Percentiles rank a stretch among this genome's conserved stretches.
phyloP scores from a whole-genome alignment of 2,113 vertebrate genomes.

The Solenodon paradoxus region DNA sequence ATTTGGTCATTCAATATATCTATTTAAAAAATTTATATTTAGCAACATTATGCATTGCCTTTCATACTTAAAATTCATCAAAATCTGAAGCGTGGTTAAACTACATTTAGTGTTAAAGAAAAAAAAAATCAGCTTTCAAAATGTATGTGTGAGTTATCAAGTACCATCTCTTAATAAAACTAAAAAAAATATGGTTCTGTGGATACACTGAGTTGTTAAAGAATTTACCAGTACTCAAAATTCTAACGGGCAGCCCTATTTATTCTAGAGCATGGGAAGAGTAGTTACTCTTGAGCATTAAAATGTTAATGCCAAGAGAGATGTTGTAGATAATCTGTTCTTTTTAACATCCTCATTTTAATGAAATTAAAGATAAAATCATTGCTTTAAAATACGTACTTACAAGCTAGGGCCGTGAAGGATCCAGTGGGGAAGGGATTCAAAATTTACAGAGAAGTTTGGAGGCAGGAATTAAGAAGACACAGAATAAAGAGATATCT shows the following conservation, averaged over 20 bases:
- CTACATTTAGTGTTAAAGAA: slow-evolving; percentile 20
- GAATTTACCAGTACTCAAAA: not conserved
- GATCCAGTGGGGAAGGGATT: not conserved
- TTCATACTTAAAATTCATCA: not conserved
- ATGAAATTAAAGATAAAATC: not conserved
- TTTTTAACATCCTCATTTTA: not conserved
- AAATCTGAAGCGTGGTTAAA: not conserved
- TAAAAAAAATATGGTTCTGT: rapidly evolving
- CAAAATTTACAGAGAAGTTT: not conserved
- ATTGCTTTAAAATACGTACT: not conserved
- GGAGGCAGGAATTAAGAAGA: not conserved
- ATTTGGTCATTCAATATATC: not conserved
- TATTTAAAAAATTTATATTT: not conserved
- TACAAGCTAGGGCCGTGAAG: not conserved
- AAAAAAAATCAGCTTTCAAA: not conserved
- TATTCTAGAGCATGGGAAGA: not conserved
- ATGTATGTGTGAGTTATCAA: not conserved
- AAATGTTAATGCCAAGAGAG: not conserved
- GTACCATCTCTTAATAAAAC: not conserved
- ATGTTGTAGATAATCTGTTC: not conserved
- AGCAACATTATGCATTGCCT: not conserved
- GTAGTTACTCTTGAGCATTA: not conserved
- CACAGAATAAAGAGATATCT: not conserved
- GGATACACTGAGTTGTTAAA: not conserved
- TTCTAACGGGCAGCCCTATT: rapidly evolving